Evolutionary conservation across 2,113 vertebrate genomes (phyloP).

Genomic region (Prunella fulvescens): DNA sequence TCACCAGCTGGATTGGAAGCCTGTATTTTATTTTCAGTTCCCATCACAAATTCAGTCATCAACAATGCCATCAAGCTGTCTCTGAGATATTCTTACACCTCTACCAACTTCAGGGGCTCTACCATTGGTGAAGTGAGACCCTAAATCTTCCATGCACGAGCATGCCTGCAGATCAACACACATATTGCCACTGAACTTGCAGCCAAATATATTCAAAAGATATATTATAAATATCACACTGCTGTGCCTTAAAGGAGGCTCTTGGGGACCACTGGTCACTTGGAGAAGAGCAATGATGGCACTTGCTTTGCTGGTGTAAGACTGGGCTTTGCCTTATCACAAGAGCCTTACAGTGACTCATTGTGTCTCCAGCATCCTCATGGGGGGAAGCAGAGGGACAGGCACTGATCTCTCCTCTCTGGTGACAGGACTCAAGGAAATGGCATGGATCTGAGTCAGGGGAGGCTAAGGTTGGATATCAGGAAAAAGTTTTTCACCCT

Average conservation of each 20-base stretch:
- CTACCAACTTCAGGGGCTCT: background rate
- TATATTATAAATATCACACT: background rate
- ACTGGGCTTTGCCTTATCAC: background rate
- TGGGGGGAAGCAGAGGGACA: background rate
- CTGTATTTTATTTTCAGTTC: background rate
- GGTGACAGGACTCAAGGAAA: background rate
- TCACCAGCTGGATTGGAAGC: background rate
- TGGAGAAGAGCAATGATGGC: background rate
- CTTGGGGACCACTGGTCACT: background rate
- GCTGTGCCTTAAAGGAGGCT: background rate
- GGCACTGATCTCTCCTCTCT: background rate
- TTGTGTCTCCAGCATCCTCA: background rate
- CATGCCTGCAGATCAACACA: background rate
- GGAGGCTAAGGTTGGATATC: background rate
- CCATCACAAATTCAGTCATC: background rate
- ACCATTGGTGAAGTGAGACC: background rate
- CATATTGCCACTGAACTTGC: background rate
- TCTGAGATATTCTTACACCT: background rate
- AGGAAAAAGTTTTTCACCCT: background rate
- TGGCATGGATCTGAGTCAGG: background rate
- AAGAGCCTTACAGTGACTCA: background rate
- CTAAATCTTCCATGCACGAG: background rate
- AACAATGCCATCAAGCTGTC: background rate
- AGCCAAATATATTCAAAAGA: background rate
- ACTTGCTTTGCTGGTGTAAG: background rate